phyloP scores from a whole-genome alignment of 2,888 invertebrate species.

The Tipula confusa region DNA sequence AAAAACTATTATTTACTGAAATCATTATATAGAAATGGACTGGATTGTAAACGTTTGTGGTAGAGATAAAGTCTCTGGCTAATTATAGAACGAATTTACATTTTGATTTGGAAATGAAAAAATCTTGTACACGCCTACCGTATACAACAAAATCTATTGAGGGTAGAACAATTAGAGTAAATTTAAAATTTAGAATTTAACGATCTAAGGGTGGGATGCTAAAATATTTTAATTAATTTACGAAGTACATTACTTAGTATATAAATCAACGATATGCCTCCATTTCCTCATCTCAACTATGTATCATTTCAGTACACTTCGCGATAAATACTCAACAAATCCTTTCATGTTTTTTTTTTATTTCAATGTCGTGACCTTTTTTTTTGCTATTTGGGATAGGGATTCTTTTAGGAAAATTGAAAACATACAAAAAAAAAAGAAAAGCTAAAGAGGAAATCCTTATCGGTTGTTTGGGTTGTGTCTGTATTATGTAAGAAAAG shows the following conservation, averaged over 20 bases:
- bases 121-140: neutral
- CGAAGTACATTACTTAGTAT: neutral
- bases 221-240: neutral
- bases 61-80: neutral
- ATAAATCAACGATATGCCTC: neutral
- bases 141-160: neutral
- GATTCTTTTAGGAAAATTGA: conserved; percentile 20
- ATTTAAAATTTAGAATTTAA: neutral
- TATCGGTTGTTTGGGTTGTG: conserved; percentile 25
- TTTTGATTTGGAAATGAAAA: neutral
- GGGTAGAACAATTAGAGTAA: neutral
- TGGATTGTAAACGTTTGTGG: neutral
- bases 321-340: neutral
- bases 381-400: neutral
- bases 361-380: conserved; percentile 20
- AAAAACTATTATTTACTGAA: neutral
- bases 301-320: neutral
- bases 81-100: neutral
- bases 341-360: neutral
- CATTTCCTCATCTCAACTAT: neutral
- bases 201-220: neutral
- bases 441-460: neutral
- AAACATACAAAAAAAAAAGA: neutral
- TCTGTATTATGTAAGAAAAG: conserved; percentile 12
- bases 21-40: neutral